Evolutionary conservation across 2,888 invertebrate species (phyloP), one percentile per base, ranked within the genome.

Genomic region (Imbricaverruca yamaguchii): DNA sequence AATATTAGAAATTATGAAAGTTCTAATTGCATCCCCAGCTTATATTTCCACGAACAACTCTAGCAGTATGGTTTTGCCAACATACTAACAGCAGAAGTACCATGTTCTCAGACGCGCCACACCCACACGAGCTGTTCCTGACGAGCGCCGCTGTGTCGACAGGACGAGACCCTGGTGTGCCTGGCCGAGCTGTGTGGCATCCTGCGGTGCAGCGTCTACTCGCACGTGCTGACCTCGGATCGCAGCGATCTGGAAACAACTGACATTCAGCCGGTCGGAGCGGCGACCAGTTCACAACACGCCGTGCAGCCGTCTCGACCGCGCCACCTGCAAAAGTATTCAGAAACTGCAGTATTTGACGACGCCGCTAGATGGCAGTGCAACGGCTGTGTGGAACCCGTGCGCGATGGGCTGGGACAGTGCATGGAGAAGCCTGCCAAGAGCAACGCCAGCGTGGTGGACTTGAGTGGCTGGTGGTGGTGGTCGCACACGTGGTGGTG

Each of bases 161-260:
- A 96, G 96, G 94, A 93, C 81, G 94, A 95, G 88, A 95, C 96
- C 88, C 93, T 95, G 83, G 93, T 96, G 85, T 97, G 97, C 88
- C 90, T 96, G 86, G 95, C 96, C 81, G 95, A 96, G 88, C 96
- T 93, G 89, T 97, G 97, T 90, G 96, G 97, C 89, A 94, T 97
- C 85, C 95, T 97, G 93, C 91, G 97, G 85, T 97, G 97, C 88
- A 74, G 55, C 55, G 74, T 74, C 7, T 74, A 74, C 55, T 74
- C 53, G 8, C 53, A 74, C 74, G 74, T 74, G 55, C 74, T 74
- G 10, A 55, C 18, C 13, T 55, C 55, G 21, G 55, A 23, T 21
- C 74, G 74, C 21, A 53, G 21, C 55, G 74, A 74, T 55, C 74
- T 74, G 8, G 55, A 74, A 23, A 18, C 55, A 10, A 74, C 74